A percentile compares a stretch with the other conserved stretches of the same genome.
Evolutionary conservation across 1,140 invertebrate genomes (phyloP).

Genomic region (Oscheius sp.): DNA sequence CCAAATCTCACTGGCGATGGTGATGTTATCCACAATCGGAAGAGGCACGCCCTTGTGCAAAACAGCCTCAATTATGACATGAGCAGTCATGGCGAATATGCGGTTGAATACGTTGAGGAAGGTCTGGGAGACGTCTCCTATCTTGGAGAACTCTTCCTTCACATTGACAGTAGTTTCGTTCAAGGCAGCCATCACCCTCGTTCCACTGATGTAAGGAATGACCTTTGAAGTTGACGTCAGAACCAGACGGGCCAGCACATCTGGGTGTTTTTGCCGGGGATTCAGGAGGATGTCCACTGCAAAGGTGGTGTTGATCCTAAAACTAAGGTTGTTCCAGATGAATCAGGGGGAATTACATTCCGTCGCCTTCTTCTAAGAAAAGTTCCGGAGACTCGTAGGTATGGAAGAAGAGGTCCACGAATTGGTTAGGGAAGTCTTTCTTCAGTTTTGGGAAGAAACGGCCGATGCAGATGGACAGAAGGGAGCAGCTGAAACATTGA

Average conservation of each 20-base stretch:
- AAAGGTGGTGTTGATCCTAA: constrained; percentile 19
- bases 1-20: constrained; percentile 5
- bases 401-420: constrained; percentile 31
- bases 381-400: constrained; percentile 20
- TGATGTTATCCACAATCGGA: constrained; percentile 28
- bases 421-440: constrained; percentile 26
- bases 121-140: constrained; percentile 12
- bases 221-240: neutral
- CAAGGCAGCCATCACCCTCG: neutral
- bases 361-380: neutral
- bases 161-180: neutral
- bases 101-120: constrained; percentile 20
- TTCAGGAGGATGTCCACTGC: constrained; percentile 32
- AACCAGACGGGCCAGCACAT: neutral
- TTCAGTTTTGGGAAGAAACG: constrained; percentile 32
- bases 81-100: constrained; percentile 6
- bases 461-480: constrained; percentile 24
- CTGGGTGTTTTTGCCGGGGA: constrained; percentile 10
- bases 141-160: constrained; percentile 18
- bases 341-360: neutral
- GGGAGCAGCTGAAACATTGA: constrained; percentile 12
- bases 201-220: constrained; percentile 4
- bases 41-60: constrained; percentile 19
- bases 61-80: neutral
- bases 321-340: neutral